These are phyloP conservation scores for Sinelater perroti DNA, from an alignment of 2,888 invertebrate genomes.

Conservation along the genomic window DNA sequence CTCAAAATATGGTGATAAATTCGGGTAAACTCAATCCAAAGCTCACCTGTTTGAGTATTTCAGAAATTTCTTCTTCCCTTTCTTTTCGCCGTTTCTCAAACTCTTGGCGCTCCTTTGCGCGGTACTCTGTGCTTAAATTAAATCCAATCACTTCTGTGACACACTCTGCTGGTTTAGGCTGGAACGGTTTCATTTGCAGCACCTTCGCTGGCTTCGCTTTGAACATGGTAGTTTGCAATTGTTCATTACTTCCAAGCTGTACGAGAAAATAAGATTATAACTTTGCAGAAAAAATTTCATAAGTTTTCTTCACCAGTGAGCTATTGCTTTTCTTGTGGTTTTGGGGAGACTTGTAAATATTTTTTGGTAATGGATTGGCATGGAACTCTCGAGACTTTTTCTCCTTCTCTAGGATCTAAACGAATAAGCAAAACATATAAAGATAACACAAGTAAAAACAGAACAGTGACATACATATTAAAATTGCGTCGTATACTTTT, in stretches of 20 bases:
- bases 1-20: background rate
- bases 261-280: slow-evolving; percentile 34
- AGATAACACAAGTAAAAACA: too few species aligned
- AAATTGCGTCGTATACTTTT: too few species aligned
- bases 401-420: slow-evolving; percentile 65
- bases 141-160: slow-evolving; percentile 64
- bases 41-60: slow-evolving; percentile 52
- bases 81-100: slow-evolving; percentile 69
- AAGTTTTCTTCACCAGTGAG: background rate
- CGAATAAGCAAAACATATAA: too few species aligned
- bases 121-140: slow-evolving; percentile 69
- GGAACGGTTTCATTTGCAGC: slow-evolving; percentile 71
- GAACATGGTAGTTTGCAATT: slow-evolving; percentile 61
- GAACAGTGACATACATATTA: too few species aligned
- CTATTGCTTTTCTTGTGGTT: background rate
- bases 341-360: slow-evolving; percentile 6
- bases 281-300: background rate
- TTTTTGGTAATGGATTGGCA: slow-evolving; percentile 72
- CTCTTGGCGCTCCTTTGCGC: slow-evolving; percentile 69
- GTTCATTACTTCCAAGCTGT: slow-evolving; percentile 56
- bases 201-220: slow-evolving; percentile 72
- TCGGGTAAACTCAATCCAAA: background rate
- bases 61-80: slow-evolving; percentile 63
- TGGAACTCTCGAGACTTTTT: slow-evolving; percentile 73
- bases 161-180: slow-evolving; percentile 65